Percentiles rank a stretch among this genome's conserved stretches.
These are phyloP conservation scores for human DNA, from an alignment of 2,113 vertebrate species.

Conservation along the genomic window GRCh38 chr7:50415001-50415500, in stretches of 20 bases:
- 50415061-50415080: conserved; percentile 58
- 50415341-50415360: not conserved
- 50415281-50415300: not conserved
- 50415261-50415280: not conserved
- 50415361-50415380: not conserved
- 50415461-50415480: not conserved
- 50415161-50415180: not conserved
- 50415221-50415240: not conserved
- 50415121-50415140: not conserved
- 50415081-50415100: not conserved
- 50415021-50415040: no score
- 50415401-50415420: not conserved
- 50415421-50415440: not conserved
- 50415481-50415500: not conserved
- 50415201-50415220: not conserved
- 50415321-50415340: not conserved
- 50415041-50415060: not conserved
- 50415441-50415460: not conserved
- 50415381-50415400: not conserved
- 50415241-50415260: not conserved
- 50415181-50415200: not conserved
- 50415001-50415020: no score
- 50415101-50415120: not conserved
- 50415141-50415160: not conserved
- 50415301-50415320: not conserved